A percentile compares a stretch with the other conserved stretches of the same genome.
These are phyloP conservation scores for Aphidoletes aphidimyza DNA, from an alignment of 2,888 invertebrate genomes.

Conservation along the genomic window DNA sequence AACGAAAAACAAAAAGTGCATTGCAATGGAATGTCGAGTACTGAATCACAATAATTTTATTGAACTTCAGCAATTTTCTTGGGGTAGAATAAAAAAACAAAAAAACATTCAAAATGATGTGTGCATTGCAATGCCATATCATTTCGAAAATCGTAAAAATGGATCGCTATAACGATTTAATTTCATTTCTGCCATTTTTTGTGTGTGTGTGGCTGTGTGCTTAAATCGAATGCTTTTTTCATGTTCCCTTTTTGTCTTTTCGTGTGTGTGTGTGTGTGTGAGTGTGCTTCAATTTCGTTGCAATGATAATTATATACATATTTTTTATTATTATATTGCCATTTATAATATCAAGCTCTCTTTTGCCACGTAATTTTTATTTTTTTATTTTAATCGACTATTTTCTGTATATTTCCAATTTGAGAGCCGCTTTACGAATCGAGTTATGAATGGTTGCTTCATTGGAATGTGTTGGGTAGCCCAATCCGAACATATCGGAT, in stretches of 20 bases:
- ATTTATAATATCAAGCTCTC: neutral
- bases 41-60: neutral
- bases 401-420: neutral
- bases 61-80: conserved; percentile 9
- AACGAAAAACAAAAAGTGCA: neutral
- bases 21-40: neutral
- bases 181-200: neutral
- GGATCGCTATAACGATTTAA: conserved; percentile 20
- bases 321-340: conserved; percentile 17
- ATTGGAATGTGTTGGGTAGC: neutral
- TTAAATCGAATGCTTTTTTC: neutral
- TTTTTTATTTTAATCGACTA: neutral
- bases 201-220: neutral
- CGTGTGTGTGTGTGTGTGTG: no score
- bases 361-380: no score
- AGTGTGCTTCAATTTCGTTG: neutral
- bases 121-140: neutral
- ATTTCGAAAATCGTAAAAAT: neutral
- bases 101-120: neutral
- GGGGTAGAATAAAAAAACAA: no score
- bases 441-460: no score
- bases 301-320: conserved; percentile 12
- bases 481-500: neutral
- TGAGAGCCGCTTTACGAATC: neutral
- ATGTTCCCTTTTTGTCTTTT: neutral